phyloP scores from a whole-genome alignment of 2,113 vertebrate genomes.

The Nycticebus coucang region DNA sequence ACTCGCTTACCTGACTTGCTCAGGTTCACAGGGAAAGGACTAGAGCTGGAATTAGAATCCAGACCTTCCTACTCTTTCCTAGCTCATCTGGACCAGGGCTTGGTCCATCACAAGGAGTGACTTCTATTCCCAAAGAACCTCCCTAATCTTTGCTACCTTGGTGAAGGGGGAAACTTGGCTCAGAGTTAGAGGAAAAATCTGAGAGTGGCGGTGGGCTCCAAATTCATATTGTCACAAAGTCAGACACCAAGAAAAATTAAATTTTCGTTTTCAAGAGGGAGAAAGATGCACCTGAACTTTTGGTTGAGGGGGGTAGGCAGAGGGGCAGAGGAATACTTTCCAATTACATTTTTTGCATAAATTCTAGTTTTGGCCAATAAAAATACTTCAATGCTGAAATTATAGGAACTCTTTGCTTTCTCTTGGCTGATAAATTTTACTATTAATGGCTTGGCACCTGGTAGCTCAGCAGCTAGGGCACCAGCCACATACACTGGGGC shows the following conservation, averaged over 20 bases:
- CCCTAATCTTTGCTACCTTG: too few relatives aligned
- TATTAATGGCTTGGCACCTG: neutral
- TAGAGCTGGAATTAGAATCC: neutral
- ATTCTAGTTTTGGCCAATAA: neutral
- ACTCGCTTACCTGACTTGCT: neutral
- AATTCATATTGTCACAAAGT: neutral
- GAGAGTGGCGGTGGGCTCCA: neutral
- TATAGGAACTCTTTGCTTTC: neutral
- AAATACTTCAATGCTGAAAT: constrained; percentile 9
- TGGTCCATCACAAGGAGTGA: neutral
- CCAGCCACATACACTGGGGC: too few relatives aligned
- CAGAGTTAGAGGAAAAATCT: neutral
- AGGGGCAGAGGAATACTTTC: neutral
- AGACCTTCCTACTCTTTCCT: too few relatives aligned
- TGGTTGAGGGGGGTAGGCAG: neutral
- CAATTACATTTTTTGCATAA: neutral
- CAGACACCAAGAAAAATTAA: neutral
- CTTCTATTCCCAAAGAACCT: neutral
- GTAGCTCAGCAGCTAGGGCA: neutral
- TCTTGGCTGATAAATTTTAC: constrained; percentile 1
- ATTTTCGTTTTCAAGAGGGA: neutral
- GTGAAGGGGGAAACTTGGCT: neutral
- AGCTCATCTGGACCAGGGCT: neutral
- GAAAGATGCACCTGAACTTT: neutral
- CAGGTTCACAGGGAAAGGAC: neutral